Evolutionary conservation across 1,140 invertebrate species (phyloP).

Genomic region (Papilio dardanus): DNA sequence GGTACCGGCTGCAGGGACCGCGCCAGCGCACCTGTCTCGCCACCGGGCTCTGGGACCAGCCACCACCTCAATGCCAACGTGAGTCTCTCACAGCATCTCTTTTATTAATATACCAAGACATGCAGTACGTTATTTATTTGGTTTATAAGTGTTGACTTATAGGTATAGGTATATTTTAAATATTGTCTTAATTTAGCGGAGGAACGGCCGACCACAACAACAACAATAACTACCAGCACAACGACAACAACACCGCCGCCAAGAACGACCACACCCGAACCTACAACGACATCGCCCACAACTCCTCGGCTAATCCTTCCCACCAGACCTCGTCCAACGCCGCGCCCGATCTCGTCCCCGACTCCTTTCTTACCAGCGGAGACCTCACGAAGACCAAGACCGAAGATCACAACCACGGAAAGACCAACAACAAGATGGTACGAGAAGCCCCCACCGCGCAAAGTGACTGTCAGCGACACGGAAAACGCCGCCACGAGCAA

Average conservation of each 20-base stretch:
- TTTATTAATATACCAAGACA: neutral
- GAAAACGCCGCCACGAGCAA: constrained; percentile 70
- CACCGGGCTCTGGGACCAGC: constrained; percentile 90
- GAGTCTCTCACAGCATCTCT: constrained; percentile 48
- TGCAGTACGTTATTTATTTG: neutral
- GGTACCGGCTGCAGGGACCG: constrained; percentile 88
- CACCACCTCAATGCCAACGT: constrained; percentile 89
- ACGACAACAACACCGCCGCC: constrained; percentile 49
- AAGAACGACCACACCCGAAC: constrained; percentile 47
- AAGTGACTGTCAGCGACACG: constrained; percentile 61
- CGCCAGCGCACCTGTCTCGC: constrained; percentile 87
- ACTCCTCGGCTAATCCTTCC: constrained; percentile 56
- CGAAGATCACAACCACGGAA: constrained; percentile 61
- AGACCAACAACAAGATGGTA: constrained; percentile 66
- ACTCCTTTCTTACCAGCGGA: constrained; percentile 54
- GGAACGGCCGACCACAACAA: constrained; percentile 59
- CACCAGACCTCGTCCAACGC: constrained; percentile 47
- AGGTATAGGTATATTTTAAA: too few relatives aligned
- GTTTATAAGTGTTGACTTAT: neutral
- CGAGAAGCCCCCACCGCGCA: constrained; percentile 63
- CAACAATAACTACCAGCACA: constrained; percentile 60
- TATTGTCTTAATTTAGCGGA: constrained; percentile 50
- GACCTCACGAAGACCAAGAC: constrained; percentile 50
- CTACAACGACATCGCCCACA: constrained; percentile 43
- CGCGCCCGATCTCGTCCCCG: constrained; percentile 52